Evolutionary conservation across 2,888 invertebrate genomes (phyloP).

Genomic region (Beris morrisii): DNA sequence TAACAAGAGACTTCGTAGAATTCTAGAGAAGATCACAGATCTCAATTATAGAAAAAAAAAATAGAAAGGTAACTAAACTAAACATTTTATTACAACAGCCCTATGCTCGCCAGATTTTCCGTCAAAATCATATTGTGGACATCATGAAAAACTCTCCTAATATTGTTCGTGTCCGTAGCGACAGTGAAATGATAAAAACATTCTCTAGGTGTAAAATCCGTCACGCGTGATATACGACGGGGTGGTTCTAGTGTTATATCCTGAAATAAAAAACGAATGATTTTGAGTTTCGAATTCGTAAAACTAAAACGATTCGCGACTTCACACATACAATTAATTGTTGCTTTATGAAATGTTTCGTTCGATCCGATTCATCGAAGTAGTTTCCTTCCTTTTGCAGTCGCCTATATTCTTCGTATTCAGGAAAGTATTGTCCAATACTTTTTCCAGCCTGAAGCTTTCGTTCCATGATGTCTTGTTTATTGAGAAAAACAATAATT

Average conservation of each 20-base stretch:
- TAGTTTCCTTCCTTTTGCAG: slow-evolving; percentile 56
- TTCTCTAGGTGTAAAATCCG: slow-evolving; percentile 58
- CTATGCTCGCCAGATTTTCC: slow-evolving; percentile 57
- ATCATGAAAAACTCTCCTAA: slow-evolving; percentile 71
- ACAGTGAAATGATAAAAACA: slow-evolving; percentile 75
- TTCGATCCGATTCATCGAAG: slow-evolving; percentile 66
- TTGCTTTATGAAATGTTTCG: slow-evolving; percentile 68
- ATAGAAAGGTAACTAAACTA: slow-evolving; percentile 1
- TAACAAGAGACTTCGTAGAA: slow-evolving; percentile 10
- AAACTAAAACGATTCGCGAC: slow-evolving; percentile 2
- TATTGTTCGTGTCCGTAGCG: slow-evolving; percentile 75
- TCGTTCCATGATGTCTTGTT: slow-evolving; percentile 73
- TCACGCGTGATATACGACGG: slow-evolving; percentile 52
- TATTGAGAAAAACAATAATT: slow-evolving; percentile 79
- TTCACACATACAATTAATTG: slow-evolving; percentile 62
- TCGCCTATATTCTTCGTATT: slow-evolving; percentile 61
- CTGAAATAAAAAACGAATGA: slow-evolving; percentile 48
- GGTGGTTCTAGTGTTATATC: slow-evolving; percentile 62
- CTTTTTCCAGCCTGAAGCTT: slow-evolving; percentile 70
- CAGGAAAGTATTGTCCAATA: slow-evolving; percentile 68
- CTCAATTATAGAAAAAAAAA: slow-evolving; percentile 21
- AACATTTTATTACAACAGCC: slow-evolving; percentile 43
- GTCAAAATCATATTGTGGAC: slow-evolving; percentile 68
- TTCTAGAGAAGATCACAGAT: slow-evolving; percentile 31
- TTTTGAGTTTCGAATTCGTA: slow-evolving; percentile 3